Conservation (phyloP, 2,797 vertebrate genomes). For the Acanthurus lineatus region DNA sequence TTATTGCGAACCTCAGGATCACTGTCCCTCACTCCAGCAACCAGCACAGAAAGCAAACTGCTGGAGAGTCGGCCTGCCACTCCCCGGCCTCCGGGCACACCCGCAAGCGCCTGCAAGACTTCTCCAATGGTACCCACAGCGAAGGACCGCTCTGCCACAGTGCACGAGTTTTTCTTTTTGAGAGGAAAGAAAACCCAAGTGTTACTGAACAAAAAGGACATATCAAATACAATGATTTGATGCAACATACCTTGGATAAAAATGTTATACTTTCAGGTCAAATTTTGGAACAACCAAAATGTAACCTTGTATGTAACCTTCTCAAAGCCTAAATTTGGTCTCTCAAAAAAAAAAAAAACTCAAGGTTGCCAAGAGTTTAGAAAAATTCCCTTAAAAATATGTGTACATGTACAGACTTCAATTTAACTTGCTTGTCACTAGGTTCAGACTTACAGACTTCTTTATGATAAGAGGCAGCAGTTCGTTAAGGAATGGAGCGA, state of each 20-base stretch:
- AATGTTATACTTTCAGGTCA: background rate
- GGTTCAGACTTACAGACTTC: constrained; percentile 88
- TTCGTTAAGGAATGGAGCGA: constrained; percentile 90
- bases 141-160: constrained; percentile 91
- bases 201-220: background rate
- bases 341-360: background rate
- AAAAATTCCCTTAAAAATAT: background rate
- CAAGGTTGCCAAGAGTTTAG: background rate
- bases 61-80: constrained; percentile 88
- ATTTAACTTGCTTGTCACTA: background rate
- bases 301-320: background rate
- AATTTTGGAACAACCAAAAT: background rate
- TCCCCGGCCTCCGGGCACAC: constrained; percentile 70
- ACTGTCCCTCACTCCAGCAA: constrained; percentile 83
- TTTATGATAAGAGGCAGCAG: constrained; percentile 90
- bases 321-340: background rate
- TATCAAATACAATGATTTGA: background rate
- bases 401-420: background rate
- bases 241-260: background rate
- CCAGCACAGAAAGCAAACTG: constrained; percentile 86
- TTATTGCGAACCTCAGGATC: constrained; percentile 93
- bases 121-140: constrained; percentile 90
- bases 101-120: constrained; percentile 85
- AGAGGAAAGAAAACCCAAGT: background rate
- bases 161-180: constrained; percentile 88